phyloP scores from a whole-genome alignment of 2,113 vertebrate species.

The Nothocercus nigrocapillus region DNA sequence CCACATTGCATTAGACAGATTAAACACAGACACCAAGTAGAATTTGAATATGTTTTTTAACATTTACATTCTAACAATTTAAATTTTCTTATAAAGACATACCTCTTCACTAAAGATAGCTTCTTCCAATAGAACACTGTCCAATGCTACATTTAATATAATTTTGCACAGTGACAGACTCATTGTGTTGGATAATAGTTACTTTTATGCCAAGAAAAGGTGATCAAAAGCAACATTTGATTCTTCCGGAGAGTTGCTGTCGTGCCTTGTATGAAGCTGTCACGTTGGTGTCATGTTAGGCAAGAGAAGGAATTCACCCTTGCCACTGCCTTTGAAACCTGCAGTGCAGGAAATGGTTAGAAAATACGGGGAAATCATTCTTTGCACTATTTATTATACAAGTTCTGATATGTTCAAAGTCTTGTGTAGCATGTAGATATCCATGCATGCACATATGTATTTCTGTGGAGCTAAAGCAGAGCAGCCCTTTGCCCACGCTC shows the following conservation, averaged over 20 bases:
- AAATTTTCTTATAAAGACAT: not conserved
- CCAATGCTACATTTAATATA: not conserved
- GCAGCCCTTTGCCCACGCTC: not conserved
- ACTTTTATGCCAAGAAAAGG: not conserved
- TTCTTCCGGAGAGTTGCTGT: not conserved
- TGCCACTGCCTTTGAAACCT: not conserved
- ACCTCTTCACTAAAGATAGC: not conserved
- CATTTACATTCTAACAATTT: not conserved
- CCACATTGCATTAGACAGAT: not conserved
- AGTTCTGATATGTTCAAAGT: not conserved
- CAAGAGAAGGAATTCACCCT: not conserved
- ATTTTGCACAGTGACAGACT: not conserved
- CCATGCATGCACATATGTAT: not conserved
- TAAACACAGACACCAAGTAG: not conserved
- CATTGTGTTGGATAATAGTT: not conserved
- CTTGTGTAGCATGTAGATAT: rapidly evolving
- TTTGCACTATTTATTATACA: not conserved
- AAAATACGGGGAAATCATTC: rapidly evolving
- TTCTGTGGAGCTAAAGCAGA: not conserved
- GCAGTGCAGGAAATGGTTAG: not conserved
- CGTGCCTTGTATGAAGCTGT: not conserved
- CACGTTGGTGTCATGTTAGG: not conserved
- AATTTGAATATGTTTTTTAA: not conserved
- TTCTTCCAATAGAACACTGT: not conserved
- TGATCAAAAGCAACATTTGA: not conserved